Evolutionary conservation across 2,888 invertebrate genomes (phyloP).

Genomic region (Hanleya hanleyi): DNA sequence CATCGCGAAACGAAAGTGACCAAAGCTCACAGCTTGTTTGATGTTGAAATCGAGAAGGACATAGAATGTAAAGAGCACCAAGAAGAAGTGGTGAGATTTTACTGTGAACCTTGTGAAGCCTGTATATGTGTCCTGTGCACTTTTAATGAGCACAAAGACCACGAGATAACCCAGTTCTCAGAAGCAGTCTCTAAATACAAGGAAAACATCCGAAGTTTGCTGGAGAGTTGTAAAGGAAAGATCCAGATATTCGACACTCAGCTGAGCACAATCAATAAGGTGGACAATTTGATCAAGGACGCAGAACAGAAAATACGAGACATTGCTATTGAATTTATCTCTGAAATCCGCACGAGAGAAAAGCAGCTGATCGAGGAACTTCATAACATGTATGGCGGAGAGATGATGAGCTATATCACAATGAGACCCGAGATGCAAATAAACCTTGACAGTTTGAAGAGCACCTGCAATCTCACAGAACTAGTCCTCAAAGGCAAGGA

Average conservation of each 20-base stretch:
- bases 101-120: constrained; percentile 73
- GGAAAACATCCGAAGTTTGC: constrained; percentile 66
- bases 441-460: constrained; percentile 70
- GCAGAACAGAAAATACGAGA: constrained; percentile 71
- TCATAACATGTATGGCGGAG: constrained; percentile 69
- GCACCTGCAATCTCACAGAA: constrained; percentile 73
- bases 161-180: constrained; percentile 69
- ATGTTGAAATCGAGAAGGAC: constrained; percentile 73
- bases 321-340: constrained; percentile 70
- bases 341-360: constrained; percentile 70
- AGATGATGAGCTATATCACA: constrained; percentile 70
- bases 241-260: constrained; percentile 68
- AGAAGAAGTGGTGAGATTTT: constrained; percentile 73
- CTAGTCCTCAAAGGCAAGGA: constrained; percentile 73
- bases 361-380: constrained; percentile 71
- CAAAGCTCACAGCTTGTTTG: constrained; percentile 72
- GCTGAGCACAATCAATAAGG: constrained; percentile 60
- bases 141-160: constrained; percentile 73
- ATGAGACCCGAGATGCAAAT: constrained; percentile 64
- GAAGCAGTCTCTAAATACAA: constrained; percentile 73
- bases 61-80: constrained; percentile 73
- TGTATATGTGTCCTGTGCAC: constrained; percentile 74
- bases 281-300: constrained; percentile 68
- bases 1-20: constrained; percentile 73
- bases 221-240: constrained; percentile 67